A percentile compares a stretch with the other conserved stretches of the same genome.
phyloP scores from a whole-genome alignment of 2,888 invertebrate species.

The Mythimna pallens region DNA sequence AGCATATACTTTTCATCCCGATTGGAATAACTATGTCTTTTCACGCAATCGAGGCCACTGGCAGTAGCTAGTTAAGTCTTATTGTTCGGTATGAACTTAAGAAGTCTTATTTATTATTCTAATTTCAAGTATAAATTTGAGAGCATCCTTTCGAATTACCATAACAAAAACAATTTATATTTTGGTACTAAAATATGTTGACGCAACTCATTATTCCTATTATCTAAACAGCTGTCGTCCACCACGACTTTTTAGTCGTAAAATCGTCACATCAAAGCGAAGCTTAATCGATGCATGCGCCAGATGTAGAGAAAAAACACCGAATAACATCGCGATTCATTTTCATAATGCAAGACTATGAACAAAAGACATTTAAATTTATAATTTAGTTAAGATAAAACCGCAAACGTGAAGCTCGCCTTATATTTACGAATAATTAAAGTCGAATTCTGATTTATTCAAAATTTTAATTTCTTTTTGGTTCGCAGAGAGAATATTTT shows the following conservation, averaged over 20 bases:
- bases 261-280: slow-evolving; percentile 37
- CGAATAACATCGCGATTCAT: slow-evolving; percentile 68
- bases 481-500: slow-evolving; percentile 1
- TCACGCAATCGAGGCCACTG: no score
- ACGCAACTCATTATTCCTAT: background rate
- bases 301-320: slow-evolving; percentile 66
- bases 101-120: no score
- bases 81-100: no score
- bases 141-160: background rate
- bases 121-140: background rate
- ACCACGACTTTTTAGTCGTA: slow-evolving; percentile 1
- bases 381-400: slow-evolving; percentile 72
- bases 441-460: slow-evolving; percentile 37
- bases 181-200: background rate
- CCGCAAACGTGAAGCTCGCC: slow-evolving; percentile 48
- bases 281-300: slow-evolving; percentile 69
- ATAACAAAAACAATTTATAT: slow-evolving; percentile 1
- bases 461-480: slow-evolving; percentile 28
- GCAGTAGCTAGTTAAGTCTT: no score
- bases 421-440: slow-evolving; percentile 65
- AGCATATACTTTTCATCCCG: no score
- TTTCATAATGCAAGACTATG: slow-evolving; percentile 71
- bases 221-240: background rate
- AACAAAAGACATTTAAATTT: slow-evolving; percentile 78
- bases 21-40: no score